phyloP scores from a whole-genome alignment of 2,888 invertebrate genomes.

The Odontocolon sp. region DNA sequence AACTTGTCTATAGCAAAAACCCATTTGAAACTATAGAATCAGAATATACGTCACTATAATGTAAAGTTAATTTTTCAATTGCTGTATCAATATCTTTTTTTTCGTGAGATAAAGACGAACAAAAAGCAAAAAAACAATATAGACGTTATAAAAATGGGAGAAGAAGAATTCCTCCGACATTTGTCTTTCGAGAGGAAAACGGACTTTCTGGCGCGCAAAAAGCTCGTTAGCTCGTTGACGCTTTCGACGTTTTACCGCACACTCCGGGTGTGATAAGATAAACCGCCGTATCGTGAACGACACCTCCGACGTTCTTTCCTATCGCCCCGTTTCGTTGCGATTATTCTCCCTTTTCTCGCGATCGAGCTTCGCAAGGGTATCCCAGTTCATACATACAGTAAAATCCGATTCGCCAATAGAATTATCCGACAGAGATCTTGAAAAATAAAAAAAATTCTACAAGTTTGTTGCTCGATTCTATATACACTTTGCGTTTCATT shows the following conservation, averaged over 20 bases:
- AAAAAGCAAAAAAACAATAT: neutral
- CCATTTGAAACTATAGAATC: too few relatives aligned
- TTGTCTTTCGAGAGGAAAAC: too few relatives aligned
- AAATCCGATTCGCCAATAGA: too few relatives aligned
- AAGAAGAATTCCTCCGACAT: neutral
- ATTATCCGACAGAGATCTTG: conserved; percentile 43
- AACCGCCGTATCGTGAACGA: conserved; percentile 54
- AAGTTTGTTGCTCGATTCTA: neutral
- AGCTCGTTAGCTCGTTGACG: conserved; percentile 51
- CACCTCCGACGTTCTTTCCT: conserved; percentile 41
- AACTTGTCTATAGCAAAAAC: neutral
- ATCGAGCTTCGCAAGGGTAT: neutral
- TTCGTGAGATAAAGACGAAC: neutral
- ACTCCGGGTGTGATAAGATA: conserved; percentile 63
- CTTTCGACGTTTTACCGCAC: conserved; percentile 50
- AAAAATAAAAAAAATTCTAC: neutral
- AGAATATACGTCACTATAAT: too few relatives aligned
- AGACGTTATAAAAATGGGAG: neutral
- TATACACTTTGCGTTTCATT: neutral
- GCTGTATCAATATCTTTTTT: too few relatives aligned
- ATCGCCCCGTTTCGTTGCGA: conserved; percentile 26
- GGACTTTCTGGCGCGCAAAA: too few relatives aligned
- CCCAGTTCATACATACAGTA: neutral
- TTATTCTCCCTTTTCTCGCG: neutral
- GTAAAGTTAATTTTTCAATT: too few relatives aligned